phyloP scores from a whole-genome alignment of 2,888 invertebrate species.

The Eucera pruinosa region DNA sequence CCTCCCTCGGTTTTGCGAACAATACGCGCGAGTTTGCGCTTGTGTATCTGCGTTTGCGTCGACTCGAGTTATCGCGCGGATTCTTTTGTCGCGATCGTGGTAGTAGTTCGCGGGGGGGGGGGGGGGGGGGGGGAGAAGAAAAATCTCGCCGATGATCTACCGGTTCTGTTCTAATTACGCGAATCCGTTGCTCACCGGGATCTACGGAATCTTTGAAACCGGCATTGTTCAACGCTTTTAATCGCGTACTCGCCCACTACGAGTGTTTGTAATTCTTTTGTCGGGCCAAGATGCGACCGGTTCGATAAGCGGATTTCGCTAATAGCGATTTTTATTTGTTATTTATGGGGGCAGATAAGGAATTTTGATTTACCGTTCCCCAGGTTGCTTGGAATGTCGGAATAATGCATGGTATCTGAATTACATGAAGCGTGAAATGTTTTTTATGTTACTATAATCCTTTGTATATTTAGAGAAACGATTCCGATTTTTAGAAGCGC shows the following conservation, averaged over 20 bases:
- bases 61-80: constrained; percentile 33
- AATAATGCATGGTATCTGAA: not conserved
- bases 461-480: too few species aligned
- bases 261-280: not conserved
- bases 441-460: too few species aligned
- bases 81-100: constrained; percentile 49
- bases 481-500: too few species aligned
- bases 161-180: constrained; percentile 33
- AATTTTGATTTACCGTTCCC: not conserved
- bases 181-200: not conserved
- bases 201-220: constrained; percentile 2
- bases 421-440: too few species aligned
- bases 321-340: constrained; percentile 7
- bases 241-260: not conserved
- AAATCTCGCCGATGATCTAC: constrained; percentile 43
- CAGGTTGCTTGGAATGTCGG: not conserved
- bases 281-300: not conserved
- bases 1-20: constrained; percentile 29
- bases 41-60: constrained; percentile 37
- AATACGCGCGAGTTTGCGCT: constrained; percentile 16
- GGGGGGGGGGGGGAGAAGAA: too few species aligned
- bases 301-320: not conserved
- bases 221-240: constrained; percentile 19
- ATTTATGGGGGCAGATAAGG: not conserved
- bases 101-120: not conserved